phyloP scores from a whole-genome alignment of 2,113 vertebrate genomes.

The human (Homo sapiens) region GRCh38 chr5:139427001-139427500 shows the following conservation, averaged over 20 bases:
- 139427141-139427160: neutral
- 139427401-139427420: neutral
- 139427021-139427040: neutral
- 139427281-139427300: neutral
- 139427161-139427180: slow-evolving; percentile 14
- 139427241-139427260: neutral
- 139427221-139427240: slow-evolving; percentile 15
- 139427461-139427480: neutral
- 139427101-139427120: slow-evolving; percentile 34
- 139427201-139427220: slow-evolving; percentile 8
- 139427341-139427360: neutral
- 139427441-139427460: slow-evolving; percentile 25
- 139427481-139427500: slow-evolving; percentile 15
- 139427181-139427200: neutral
- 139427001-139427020: no score
- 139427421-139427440: slow-evolving; percentile 27
- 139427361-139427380: slow-evolving; percentile 10
- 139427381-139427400: neutral
- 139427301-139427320: neutral
- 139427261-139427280: neutral
- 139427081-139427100: slow-evolving; percentile 2
- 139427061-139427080: neutral
- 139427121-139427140: neutral
- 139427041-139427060: neutral
- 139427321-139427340: slow-evolving; percentile 5